Conservation (phyloP, 2,888 invertebrate genomes). For the Orthosia gracilis region DNA sequence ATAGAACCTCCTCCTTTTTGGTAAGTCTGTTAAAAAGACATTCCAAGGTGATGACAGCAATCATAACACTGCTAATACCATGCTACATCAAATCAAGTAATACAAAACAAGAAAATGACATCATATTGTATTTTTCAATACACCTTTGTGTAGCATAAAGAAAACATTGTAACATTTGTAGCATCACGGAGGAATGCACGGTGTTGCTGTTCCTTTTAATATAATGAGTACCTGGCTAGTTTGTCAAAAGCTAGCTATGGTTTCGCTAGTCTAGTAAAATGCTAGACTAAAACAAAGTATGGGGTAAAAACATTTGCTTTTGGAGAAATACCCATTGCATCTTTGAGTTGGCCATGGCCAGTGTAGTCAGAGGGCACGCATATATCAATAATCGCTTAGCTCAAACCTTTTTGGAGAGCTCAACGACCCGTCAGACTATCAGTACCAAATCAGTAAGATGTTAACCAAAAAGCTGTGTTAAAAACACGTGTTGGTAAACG, state of each 20-base stretch:
- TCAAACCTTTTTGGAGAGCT: conserved; percentile 10
- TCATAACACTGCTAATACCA: background rate
- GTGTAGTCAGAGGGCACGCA: background rate
- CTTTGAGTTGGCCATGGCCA: background rate
- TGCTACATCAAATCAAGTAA: background rate
- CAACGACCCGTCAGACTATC: conserved; percentile 3
- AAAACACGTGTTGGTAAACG: background rate
- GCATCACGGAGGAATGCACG: conserved; percentile 25
- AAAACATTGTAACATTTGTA: background rate
- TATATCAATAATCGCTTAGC: background rate
- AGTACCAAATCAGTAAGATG: background rate
- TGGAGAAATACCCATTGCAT: background rate
- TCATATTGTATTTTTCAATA: background rate
- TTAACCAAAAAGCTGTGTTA: background rate
- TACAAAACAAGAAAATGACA: background rate
- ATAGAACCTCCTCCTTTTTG: no score
- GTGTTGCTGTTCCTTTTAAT: conserved; percentile 8
- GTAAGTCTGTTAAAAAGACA: no score
- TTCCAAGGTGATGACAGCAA: background rate
- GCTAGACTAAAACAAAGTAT: background rate
- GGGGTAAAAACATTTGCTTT: no score
- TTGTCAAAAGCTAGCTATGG: background rate
- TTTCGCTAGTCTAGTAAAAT: background rate
- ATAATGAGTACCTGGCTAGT: conserved; percentile 23
- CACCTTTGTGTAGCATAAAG: background rate